Base-by-base conservation (phyloP, 2,113 vertebrate genomes). In the Misgurnus anguillicaudatus region DNA sequence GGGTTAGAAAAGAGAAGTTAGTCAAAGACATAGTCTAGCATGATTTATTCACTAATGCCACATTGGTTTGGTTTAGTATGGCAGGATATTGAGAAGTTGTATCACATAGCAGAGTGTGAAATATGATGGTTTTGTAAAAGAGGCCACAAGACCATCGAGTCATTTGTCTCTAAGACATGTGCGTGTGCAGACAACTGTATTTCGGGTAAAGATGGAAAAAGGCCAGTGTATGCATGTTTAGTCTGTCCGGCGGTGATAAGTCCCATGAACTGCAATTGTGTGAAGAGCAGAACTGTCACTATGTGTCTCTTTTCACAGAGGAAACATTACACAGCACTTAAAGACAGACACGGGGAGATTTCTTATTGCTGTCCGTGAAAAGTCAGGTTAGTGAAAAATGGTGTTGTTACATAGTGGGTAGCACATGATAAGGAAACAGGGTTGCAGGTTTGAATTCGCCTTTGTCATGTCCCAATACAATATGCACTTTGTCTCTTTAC, bases 181-280 rank as follows among this genome's bases (percentile, higher is more conserved):
- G 58, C 17, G 45, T 82, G 85, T 70, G 77, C 87, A 90, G 89
- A 90, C 90, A 85, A 85, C 83, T 87, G 75, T 41, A 80, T 88
- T 78, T 66, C 45, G 58, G 84, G 85, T 89, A 81, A 86, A 81
- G 21, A 85, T 81, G 84, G 89, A 91, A 85, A 87, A 89, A 89
- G 87, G 82, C 87, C 89, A 90, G 88, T 71, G 80, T 81, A 83
- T 77, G 85, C 86, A 79, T 92, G 91, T 92, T 92, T 92, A 91
- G 91, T 92, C 91, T 92, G 90, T 71, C 60, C 21, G 19, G 65
- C 80, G 72, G 82, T 92, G 91, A 93, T 82, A 88, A 87, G 88
- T 89, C 86, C 89, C 91, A 92, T 90, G 88, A 90, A 79, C 81
- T 48, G 36, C 19, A 13, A 79, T 67, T 79, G 78, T 67, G 68